Percentiles rank a stretch among this genome's conserved stretches.
Conservation (phyloP, 2,113 vertebrate genomes). For the Nymphicus hollandicus region DNA sequence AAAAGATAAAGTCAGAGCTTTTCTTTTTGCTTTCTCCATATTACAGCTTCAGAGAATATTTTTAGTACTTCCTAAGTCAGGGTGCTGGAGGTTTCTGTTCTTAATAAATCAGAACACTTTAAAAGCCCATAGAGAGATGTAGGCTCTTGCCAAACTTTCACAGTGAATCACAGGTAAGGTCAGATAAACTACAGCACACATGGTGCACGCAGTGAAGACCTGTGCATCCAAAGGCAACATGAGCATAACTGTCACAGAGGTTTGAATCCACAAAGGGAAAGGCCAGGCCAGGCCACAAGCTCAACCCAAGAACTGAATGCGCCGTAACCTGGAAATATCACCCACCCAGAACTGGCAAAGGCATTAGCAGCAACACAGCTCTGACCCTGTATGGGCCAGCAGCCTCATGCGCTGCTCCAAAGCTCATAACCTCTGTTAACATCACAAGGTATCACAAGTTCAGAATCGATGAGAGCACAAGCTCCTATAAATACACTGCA, state of each 20-base stretch:
- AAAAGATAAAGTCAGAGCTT: not conserved
- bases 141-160: not conserved
- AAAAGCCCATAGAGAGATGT: not conserved
- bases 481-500: not conserved
- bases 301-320: not conserved
- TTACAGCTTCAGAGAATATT: not conserved
- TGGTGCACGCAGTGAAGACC: rapidly evolving
- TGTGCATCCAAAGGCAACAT: not conserved
- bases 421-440: not conserved
- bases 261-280: not conserved
- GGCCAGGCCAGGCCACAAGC: not conserved
- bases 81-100: not conserved
- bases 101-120: not conserved
- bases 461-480: not conserved
- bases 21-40: not conserved
- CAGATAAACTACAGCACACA: rapidly evolving
- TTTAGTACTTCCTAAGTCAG: not conserved
- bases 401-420: not conserved
- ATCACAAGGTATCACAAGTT: not conserved
- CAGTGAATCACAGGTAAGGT: not conserved
- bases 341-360: not conserved
- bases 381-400: not conserved
- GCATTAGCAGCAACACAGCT: not conserved
- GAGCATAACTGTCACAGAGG: not conserved
- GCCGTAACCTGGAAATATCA: not conserved